Conservation (phyloP, 92 coral and sea anemone species). For the Heliopora coerulea region DNA sequence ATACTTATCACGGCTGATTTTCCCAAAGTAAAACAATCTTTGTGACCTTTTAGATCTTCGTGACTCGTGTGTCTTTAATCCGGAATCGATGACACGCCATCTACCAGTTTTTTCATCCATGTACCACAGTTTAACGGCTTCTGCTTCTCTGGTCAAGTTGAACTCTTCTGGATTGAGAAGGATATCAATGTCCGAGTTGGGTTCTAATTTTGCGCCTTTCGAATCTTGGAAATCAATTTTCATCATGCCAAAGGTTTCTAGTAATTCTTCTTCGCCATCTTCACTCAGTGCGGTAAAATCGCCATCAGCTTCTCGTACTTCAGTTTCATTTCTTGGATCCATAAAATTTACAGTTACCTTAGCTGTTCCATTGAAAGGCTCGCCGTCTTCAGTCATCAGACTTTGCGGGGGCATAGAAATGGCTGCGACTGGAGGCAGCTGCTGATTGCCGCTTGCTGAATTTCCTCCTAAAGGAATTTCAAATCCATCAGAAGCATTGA, state of each 20-base stretch:
- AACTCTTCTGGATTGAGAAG: slow-evolving; percentile 51
- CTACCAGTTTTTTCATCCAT: slow-evolving; percentile 61
- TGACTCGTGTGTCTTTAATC: slow-evolving; percentile 7
- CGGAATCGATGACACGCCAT: slow-evolving; percentile 44
- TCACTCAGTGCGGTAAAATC: slow-evolving; percentile 58
- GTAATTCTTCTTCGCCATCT: slow-evolving; percentile 53
- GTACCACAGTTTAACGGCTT: slow-evolving; percentile 55
- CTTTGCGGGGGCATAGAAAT: slow-evolving; percentile 56
- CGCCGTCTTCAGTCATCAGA: slow-evolving; percentile 49
- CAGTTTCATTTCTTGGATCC: slow-evolving; percentile 56
- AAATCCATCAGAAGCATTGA: slow-evolving; percentile 23
- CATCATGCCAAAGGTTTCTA: slow-evolving; percentile 59
- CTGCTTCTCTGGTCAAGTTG: slow-evolving; percentile 40
- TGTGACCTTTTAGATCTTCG: slow-evolving; percentile 25
- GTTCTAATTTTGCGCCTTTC: slow-evolving; percentile 46
- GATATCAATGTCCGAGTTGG: slow-evolving; percentile 37
- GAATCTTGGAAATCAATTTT: slow-evolving; percentile 52
- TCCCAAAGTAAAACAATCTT: slow-evolving; percentile 25
- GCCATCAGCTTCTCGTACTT: slow-evolving; percentile 60
- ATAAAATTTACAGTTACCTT: slow-evolving; percentile 40
- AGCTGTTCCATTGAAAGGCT: slow-evolving; percentile 48
- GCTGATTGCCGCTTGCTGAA: slow-evolving; percentile 21
- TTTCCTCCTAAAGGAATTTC: slow-evolving; percentile 36
- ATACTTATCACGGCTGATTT: background rate
- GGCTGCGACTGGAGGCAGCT: slow-evolving; percentile 44